Conservation (phyloP, 2,797 vertebrate species). For the Podargus strigoides region DNA sequence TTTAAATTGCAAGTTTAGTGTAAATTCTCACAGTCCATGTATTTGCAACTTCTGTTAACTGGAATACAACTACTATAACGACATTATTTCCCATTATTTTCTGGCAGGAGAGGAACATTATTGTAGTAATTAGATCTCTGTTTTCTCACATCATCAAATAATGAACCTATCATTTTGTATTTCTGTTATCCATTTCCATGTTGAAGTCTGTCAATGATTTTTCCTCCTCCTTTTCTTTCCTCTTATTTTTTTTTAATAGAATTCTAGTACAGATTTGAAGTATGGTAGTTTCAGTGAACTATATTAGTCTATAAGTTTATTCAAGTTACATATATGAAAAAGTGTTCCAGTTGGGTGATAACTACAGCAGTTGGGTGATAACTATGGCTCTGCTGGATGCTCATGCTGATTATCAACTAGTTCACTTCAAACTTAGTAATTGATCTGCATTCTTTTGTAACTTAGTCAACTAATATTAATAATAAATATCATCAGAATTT, state of each 20-base stretch:
- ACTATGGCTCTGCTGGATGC: background rate
- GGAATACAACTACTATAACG: background rate
- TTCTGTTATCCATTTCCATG: slow-evolving; percentile 29
- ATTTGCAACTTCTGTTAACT: background rate
- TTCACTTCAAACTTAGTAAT: background rate
- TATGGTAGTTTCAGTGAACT: background rate
- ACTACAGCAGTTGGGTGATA: background rate
- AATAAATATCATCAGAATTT: accelerated
- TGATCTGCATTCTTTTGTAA: background rate
- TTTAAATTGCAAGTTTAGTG: background rate
- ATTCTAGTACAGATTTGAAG: background rate
- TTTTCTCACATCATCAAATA: slow-evolving; percentile 31
- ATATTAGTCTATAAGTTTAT: background rate
- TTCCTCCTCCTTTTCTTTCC: background rate
- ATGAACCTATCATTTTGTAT: slow-evolving; percentile 6
- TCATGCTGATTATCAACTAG: background rate
- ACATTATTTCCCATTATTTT: background rate
- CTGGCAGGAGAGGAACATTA: background rate
- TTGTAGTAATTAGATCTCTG: background rate
- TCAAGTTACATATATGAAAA: background rate
- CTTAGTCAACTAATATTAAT: background rate
- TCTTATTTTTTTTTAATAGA: background rate
- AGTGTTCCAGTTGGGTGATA: background rate
- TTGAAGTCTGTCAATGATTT: background rate
- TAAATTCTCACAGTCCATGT: background rate